Percentiles rank a stretch among this genome's conserved stretches.
phyloP scores from a whole-genome alignment of 2,797 vertebrate species.

The Mustela erminea region DNA sequence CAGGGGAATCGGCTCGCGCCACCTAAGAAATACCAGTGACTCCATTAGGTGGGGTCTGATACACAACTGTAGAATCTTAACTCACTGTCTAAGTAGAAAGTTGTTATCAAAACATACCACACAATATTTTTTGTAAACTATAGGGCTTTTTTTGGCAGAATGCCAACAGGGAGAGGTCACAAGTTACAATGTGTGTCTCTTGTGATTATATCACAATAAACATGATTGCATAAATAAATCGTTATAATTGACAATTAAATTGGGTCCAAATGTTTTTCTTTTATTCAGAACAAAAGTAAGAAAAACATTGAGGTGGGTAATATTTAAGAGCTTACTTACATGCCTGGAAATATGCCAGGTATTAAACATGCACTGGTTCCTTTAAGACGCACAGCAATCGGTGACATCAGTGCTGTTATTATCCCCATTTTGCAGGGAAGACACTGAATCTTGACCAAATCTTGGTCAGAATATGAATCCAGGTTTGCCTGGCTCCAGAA shows the following conservation, averaged over 20 bases:
- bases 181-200: not conserved
- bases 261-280: not conserved
- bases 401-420: not conserved
- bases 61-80: not conserved
- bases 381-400: not conserved
- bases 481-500: not conserved
- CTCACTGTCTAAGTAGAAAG: slow-evolving; percentile 17
- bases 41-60: not conserved
- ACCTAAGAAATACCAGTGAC: not conserved
- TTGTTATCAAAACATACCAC: slow-evolving; percentile 40
- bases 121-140: slow-evolving; percentile 24
- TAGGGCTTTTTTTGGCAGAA: not conserved
- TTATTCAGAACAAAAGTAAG: slow-evolving; percentile 5
- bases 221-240: not conserved
- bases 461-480: not conserved
- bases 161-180: not conserved
- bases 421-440: not conserved
- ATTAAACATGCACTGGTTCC: not conserved
- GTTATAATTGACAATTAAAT: not conserved
- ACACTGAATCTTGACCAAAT: not conserved
- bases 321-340: not conserved
- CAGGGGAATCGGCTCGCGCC: not conserved
- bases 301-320: not conserved
- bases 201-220: not conserved
- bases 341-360: not conserved